A percentile compares a stretch with the other conserved stretches of the same genome.
Conservation (phyloP, 2,888 invertebrate genomes). For the Malacosoma neustria region DNA sequence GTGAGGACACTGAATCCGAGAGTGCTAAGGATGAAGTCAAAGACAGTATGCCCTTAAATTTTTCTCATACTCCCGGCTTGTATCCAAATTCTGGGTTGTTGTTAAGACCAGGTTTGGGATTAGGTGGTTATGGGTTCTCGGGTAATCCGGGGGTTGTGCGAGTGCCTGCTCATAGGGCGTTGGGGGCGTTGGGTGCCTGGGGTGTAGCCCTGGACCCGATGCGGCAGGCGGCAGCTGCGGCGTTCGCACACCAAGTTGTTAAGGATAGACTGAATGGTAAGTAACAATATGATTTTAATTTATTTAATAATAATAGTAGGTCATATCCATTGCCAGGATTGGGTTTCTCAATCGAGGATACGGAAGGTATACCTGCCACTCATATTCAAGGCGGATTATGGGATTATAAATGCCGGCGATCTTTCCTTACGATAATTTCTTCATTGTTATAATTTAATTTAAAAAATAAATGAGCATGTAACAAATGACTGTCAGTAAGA, state of each 20-base stretch:
- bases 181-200: conserved; percentile 71
- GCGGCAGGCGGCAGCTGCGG: conserved; percentile 80
- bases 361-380: too few species aligned
- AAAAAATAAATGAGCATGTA: too few species aligned
- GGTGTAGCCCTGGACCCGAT: conserved; percentile 77
- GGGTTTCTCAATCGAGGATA: too few species aligned
- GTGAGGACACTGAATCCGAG: conserved; percentile 69
- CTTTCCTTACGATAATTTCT: too few species aligned
- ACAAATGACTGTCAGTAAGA: too few species aligned
- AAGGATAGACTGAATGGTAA: conserved; percentile 89
- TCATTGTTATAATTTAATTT: too few species aligned
- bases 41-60: conserved; percentile 52
- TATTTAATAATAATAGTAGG: too few species aligned
- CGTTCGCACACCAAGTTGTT: conserved; percentile 86
- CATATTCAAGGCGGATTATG: too few species aligned
- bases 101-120: conserved; percentile 58
- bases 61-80: conserved; percentile 55
- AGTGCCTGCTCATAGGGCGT: conserved; percentile 85
- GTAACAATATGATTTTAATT: conserved; percentile 23
- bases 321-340: too few species aligned
- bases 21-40: conserved; percentile 62
- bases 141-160: conserved; percentile 85
- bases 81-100: conserved; percentile 56
- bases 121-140: conserved; percentile 71
- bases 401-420: too few species aligned